Conservation (phyloP, 2,888 invertebrate species). For the Sisyra terminalis region DNA sequence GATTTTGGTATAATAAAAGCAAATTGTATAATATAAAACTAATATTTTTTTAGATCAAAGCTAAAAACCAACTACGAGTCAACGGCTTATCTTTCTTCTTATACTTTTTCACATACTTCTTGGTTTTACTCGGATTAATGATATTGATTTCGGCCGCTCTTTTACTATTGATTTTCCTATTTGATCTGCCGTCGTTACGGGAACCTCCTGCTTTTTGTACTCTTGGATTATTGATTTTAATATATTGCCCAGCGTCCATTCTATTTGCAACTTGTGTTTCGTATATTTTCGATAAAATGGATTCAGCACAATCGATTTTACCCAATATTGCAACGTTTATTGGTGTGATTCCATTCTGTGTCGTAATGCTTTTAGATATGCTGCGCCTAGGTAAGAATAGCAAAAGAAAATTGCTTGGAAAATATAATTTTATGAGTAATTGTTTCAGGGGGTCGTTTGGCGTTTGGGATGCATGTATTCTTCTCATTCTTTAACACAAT, state of each 20-base stretch:
- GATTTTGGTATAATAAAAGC: neutral
- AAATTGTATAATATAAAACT: neutral
- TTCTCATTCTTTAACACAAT: constrained; percentile 61
- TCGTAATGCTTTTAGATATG: constrained; percentile 57
- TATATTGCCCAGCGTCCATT: constrained; percentile 61
- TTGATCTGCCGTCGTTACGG: constrained; percentile 52
- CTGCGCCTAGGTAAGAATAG: constrained; percentile 43
- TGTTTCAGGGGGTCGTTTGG: constrained; percentile 44
- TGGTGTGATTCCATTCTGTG: constrained; percentile 56
- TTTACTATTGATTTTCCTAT: constrained; percentile 43
- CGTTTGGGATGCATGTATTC: constrained; percentile 50
- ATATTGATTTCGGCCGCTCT: constrained; percentile 46
- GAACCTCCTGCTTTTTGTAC: constrained; percentile 52
- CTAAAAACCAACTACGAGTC: constrained; percentile 65
- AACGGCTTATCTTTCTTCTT: constrained; percentile 61
- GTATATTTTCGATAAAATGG: constrained; percentile 67
- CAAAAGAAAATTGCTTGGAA: neutral
- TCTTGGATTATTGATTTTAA: constrained; percentile 42
- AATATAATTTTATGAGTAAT: constrained; percentile 9
- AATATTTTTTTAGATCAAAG: constrained; percentile 45
- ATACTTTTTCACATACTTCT: constrained; percentile 60
- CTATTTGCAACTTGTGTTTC: constrained; percentile 61
- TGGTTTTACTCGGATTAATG: constrained; percentile 54
- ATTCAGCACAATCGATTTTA: constrained; percentile 65
- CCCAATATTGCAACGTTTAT: constrained; percentile 60